Percentiles rank a stretch among this genome's conserved stretches.
Conservation (phyloP, 2,113 vertebrate genomes). For the Rhabdomys dilectus region DNA sequence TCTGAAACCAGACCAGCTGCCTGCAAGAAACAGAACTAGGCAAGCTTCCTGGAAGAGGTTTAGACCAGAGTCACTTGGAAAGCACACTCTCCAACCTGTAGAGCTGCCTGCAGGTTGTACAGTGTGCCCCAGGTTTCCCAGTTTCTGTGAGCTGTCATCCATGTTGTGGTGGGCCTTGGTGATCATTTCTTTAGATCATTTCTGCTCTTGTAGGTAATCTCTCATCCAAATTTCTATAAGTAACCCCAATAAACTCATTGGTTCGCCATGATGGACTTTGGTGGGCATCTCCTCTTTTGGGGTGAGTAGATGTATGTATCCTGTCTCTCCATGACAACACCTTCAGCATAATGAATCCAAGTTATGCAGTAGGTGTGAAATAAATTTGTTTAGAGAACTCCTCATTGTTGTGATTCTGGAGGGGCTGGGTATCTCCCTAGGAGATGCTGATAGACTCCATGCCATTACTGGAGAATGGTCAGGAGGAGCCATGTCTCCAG, state of each 20-base stretch:
- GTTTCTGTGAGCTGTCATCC: neutral
- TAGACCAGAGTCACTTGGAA: neutral
- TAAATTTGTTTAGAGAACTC: neutral
- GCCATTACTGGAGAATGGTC: neutral
- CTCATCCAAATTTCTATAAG: neutral
- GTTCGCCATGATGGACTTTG: neutral
- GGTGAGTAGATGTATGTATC: neutral
- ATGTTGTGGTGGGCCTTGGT: neutral
- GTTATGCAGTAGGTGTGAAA: neutral
- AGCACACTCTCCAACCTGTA: neutral
- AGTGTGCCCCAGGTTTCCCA: neutral
- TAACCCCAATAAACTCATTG: neutral
- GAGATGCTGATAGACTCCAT: neutral
- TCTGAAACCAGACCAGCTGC: neutral
- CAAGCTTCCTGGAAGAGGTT: neutral
- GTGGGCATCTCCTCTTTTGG: neutral
- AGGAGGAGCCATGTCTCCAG: neutral
- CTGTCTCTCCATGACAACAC: neutral
- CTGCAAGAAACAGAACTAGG: neutral
- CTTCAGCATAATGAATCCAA: neutral
- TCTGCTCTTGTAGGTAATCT: neutral
- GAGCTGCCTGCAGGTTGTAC: neutral
- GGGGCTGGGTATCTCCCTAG: neutral
- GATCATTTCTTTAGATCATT: neutral
- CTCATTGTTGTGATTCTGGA: neutral